Conservation (phyloP, 2,797 vertebrate genomes). For the Hypotaenidia philippensis region DNA sequence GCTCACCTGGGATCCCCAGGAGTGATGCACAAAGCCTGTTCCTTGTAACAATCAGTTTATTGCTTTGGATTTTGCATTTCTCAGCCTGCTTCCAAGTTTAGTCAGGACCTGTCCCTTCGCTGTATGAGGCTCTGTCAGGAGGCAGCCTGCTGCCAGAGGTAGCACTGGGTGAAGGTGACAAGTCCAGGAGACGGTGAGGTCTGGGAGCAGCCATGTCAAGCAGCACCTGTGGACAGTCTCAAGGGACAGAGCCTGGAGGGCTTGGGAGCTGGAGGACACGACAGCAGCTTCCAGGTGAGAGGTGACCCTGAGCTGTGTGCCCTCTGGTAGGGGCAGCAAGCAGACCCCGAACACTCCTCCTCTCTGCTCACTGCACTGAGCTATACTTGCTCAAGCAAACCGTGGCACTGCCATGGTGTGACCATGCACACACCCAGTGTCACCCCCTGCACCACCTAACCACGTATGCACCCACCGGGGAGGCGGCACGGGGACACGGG, state of each 20-base stretch:
- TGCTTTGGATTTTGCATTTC: neutral
- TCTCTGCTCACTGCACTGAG: rapidly evolving
- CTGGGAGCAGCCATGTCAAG: neutral
- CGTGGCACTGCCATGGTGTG: neutral
- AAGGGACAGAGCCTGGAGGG: neutral
- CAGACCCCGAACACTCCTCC: neutral
- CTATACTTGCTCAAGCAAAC: neutral
- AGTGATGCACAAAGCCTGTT: neutral
- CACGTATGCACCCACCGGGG: rapidly evolving
- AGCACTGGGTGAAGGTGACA: rapidly evolving
- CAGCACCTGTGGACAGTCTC: neutral
- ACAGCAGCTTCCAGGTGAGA: neutral
- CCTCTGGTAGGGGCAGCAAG: neutral
- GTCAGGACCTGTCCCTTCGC: neutral
- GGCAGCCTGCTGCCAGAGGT: neutral
- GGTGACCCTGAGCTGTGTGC: rapidly evolving
- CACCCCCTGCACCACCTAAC: rapidly evolving
- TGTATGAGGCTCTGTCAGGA: rapidly evolving
- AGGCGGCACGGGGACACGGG: too few species aligned
- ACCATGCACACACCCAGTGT: rapidly evolving
- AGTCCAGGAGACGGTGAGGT: rapidly evolving
- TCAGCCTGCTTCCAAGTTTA: neutral
- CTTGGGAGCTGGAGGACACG: rapidly evolving
- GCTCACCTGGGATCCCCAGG: neutral
- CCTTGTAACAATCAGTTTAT: neutral